Conservation (phyloP, 2,113 vertebrate genomes). For the Bos taurus region DNA sequence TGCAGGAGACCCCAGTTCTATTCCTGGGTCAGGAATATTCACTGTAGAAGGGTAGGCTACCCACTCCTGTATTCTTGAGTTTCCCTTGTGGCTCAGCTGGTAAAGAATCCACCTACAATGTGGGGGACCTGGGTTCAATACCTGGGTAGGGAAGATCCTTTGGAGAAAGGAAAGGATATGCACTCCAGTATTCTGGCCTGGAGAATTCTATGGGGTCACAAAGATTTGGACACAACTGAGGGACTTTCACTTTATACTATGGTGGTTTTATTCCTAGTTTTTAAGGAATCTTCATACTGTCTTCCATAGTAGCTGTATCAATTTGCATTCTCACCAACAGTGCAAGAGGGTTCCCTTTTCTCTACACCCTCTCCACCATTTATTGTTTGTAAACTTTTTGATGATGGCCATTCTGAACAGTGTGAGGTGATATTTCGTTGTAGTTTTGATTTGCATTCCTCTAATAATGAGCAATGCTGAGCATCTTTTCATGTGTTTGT, state of each 20-base stretch:
- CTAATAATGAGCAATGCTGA: not conserved
- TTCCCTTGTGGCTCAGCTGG: not conserved
- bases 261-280: not conserved
- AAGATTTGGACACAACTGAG: not conserved
- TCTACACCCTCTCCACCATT: not conserved
- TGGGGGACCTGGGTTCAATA: not conserved
- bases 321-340: not conserved
- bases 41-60: not conserved
- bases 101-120: not conserved
- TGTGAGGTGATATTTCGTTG: not conserved
- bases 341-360: not conserved
- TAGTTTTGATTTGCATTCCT: not conserved
- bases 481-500: not conserved
- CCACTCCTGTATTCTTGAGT: not conserved
- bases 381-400: not conserved
- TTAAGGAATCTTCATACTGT: not conserved
- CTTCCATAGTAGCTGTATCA: not conserved
- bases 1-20: not conserved
- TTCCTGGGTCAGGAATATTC: not conserved
- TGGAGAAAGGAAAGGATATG: not conserved
- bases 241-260: not conserved
- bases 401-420: not conserved
- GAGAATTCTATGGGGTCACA: not conserved
- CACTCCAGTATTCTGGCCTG: not conserved
- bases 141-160: not conserved